These are phyloP conservation scores for Drosophila nigrodunni DNA, from an alignment of 1,140 invertebrate genomes.

Conservation along the genomic window DNA sequence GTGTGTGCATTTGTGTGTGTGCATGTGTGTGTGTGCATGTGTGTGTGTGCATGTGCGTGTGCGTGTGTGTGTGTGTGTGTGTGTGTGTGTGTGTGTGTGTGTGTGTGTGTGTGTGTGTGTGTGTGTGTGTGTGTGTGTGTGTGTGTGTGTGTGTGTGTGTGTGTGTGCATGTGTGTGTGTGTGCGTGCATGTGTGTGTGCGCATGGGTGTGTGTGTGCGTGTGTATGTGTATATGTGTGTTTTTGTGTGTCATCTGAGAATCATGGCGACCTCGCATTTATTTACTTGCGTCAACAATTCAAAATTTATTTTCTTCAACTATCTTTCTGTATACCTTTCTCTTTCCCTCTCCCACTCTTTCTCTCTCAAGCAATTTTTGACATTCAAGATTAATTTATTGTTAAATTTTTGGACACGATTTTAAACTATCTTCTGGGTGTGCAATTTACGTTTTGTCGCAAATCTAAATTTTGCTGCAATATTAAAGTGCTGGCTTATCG, in stretches of 20 bases:
- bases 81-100: too few relatives aligned
- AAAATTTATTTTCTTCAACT: conserved; percentile 48
- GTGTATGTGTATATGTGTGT: too few relatives aligned
- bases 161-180: too few relatives aligned
- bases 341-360: background rate
- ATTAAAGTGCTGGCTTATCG: too few relatives aligned
- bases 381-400: conserved; percentile 38
- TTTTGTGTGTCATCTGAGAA: conserved; percentile 4
- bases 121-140: background rate
- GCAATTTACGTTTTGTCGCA: too few relatives aligned
- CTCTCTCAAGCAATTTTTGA: background rate
- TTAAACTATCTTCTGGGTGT: too few relatives aligned
- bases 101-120: too few relatives aligned
- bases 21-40: background rate
- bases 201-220: background rate
- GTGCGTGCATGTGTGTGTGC: background rate
- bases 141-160: too few relatives aligned
- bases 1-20: background rate
- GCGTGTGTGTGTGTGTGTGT: background rate
- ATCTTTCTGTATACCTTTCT: background rate
- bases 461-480: too few relatives aligned
- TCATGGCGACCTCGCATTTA: conserved; percentile 51
- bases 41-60: too few relatives aligned
- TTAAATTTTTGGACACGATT: conserved; percentile 21
- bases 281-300: conserved; percentile 65